Evolutionary conservation across 2,113 vertebrate genomes (phyloP).

Genomic region (Brachypodius melanocephalos): DNA sequence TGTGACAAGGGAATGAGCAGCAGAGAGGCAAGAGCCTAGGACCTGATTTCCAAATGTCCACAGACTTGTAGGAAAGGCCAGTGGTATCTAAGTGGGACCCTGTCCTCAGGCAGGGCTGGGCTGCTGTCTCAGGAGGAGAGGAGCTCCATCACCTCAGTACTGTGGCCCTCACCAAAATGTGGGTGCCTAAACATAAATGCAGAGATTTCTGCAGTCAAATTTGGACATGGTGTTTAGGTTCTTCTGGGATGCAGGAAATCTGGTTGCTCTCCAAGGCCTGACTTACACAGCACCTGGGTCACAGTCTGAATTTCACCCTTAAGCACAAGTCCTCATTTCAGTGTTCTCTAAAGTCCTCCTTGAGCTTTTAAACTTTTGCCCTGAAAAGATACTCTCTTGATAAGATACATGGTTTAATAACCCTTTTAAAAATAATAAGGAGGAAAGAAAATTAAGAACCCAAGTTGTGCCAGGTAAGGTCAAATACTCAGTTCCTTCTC

Average conservation of each 20-base stretch:
- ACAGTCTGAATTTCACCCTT: not conserved
- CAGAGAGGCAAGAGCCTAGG: not conserved
- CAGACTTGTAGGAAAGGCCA: not conserved
- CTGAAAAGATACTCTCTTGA: not conserved
- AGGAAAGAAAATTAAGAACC: not conserved
- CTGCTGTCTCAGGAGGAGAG: not conserved
- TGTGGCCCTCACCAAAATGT: fast-evolving
- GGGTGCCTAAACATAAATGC: not conserved
- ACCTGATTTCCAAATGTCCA: not conserved
- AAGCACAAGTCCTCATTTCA: not conserved
- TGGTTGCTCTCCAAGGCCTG: not conserved
- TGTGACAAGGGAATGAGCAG: not conserved
- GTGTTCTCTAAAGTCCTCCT: not conserved
- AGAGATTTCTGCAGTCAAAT: not conserved
- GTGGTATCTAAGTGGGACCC: not conserved
- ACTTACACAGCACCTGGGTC: not conserved
- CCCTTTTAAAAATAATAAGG: not conserved
- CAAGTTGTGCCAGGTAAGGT: not conserved
- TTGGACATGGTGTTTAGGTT: not conserved
- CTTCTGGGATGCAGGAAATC: not conserved
- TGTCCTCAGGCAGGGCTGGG: not conserved
- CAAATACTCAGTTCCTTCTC: slow-evolving; percentile 3
- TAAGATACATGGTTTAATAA: not conserved
- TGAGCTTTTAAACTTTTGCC: not conserved
- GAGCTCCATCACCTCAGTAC: not conserved